Conservation (phyloP, 37 sponge, comb jelly and placozoan species). For the Ephydatia muelleri region DNA sequence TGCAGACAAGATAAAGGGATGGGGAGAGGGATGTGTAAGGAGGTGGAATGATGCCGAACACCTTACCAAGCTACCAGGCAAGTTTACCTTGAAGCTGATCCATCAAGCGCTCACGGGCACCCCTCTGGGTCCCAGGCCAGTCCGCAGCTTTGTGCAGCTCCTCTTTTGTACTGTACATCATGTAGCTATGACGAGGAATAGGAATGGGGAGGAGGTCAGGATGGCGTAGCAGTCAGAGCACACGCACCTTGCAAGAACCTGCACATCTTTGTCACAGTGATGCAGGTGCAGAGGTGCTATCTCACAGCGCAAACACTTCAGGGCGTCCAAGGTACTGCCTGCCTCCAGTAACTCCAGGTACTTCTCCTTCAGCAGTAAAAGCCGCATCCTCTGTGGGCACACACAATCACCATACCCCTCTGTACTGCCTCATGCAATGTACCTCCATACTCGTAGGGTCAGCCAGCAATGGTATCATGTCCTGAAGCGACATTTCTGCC, state of each 20-base stretch:
- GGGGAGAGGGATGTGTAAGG: conserved; percentile 3
- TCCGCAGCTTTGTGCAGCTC: conserved; percentile 74
- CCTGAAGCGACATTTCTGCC: conserved; percentile 68
- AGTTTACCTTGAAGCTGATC: conserved; percentile 84
- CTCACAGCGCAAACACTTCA: conserved; percentile 85
- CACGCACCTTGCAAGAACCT: conserved; percentile 62
- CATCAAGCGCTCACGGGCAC: conserved; percentile 81
- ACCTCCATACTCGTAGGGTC: conserved; percentile 55
- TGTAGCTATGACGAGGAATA: conserved; percentile 39
- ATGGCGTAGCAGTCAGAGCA: neutral
- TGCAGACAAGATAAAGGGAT: neutral
- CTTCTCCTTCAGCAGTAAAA: conserved; percentile 88
- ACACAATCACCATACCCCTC: neutral
- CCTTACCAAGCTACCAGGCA: neutral
- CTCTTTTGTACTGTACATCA: conserved; percentile 84
- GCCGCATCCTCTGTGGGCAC: conserved; percentile 75
- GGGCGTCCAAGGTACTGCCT: conserved; percentile 73
- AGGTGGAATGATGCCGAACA: neutral
- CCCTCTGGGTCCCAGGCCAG: conserved; percentile 89
- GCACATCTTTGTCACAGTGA: conserved; percentile 67
- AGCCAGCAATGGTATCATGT: conserved; percentile 60
- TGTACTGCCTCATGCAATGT: neutral
- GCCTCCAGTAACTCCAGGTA: conserved; percentile 94
- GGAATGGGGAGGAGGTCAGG: neutral
- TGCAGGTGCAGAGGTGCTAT: conserved; percentile 75